These are phyloP conservation scores for Uloborus diversus DNA, from an alignment of 1,140 invertebrate genomes.

Conservation along the genomic window DNA sequence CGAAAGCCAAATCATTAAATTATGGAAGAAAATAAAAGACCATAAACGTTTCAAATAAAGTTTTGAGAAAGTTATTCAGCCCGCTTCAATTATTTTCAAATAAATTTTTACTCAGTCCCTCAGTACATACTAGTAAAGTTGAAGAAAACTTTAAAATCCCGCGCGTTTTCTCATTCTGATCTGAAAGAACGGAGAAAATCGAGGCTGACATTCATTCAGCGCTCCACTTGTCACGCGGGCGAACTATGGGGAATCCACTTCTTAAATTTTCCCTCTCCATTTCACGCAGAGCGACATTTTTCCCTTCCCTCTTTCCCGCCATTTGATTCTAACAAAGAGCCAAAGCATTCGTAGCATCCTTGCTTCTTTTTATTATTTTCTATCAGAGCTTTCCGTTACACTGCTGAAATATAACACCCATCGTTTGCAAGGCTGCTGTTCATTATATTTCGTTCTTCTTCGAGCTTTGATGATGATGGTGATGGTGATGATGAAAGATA, in stretches of 20 bases:
- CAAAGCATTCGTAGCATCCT: background rate
- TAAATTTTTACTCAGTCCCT: constrained; percentile 15
- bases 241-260: constrained; percentile 13
- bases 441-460: constrained; percentile 3
- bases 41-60: no score
- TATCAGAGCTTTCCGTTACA: background rate
- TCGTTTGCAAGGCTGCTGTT: constrained; percentile 27
- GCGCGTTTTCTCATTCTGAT: background rate
- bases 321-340: constrained; percentile 40
- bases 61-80: no score
- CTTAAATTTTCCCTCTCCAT: constrained; percentile 49
- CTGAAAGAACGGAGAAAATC: constrained; percentile 22
- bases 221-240: constrained; percentile 36
- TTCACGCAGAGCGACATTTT: constrained; percentile 9
- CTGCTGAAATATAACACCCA: constrained; percentile 33
- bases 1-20: no score
- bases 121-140: background rate
- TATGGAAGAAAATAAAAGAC: no score
- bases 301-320: constrained; percentile 15
- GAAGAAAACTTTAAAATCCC: constrained; percentile 39
- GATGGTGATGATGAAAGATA: constrained; percentile 33
- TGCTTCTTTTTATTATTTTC: background rate
- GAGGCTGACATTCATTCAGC: constrained; percentile 44
- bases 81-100: no score
- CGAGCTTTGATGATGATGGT: constrained; percentile 26